phyloP scores from a whole-genome alignment of 92 coral and sea anemone genomes.

The Zoanthus gigantus region DNA sequence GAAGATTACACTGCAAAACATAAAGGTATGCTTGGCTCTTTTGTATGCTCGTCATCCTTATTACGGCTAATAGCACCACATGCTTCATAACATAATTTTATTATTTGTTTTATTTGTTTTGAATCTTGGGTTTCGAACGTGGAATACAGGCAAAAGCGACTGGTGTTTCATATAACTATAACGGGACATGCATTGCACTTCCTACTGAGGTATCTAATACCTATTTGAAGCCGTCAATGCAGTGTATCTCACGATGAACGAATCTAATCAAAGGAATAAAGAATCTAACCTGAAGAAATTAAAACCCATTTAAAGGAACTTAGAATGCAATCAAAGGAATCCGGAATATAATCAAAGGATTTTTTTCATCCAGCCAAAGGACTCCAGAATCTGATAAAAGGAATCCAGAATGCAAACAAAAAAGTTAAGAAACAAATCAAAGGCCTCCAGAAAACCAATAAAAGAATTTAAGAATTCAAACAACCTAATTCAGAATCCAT shows the following conservation, averaged over 20 bases:
- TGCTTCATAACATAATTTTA: too few species aligned
- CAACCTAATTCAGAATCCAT: neutral
- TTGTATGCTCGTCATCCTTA: neutral
- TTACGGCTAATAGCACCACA: neutral
- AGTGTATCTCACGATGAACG: constrained; percentile 46
- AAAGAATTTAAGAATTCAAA: too few species aligned
- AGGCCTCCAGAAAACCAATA: too few species aligned
- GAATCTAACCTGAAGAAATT: neutral
- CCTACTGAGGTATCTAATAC: constrained; percentile 66
- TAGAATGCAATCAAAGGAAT: neutral
- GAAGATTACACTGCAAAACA: constrained; percentile 74
- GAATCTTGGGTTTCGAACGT: neutral
- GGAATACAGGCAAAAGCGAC: constrained; percentile 44
- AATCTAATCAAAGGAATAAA: neutral
- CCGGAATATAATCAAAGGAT: neutral
- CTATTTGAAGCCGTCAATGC: constrained; percentile 45
- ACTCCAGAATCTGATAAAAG: neutral
- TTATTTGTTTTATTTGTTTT: too few species aligned
- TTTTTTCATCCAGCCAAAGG: neutral
- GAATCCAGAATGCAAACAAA: neutral
- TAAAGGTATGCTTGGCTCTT: constrained; percentile 46
- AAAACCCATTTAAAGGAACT: neutral
- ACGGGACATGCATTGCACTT: constrained; percentile 63
- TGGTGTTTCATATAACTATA: constrained; percentile 59
- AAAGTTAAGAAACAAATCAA: too few species aligned